These are phyloP conservation scores for Vireo griseus DNA, from an alignment of 2,797 vertebrate species.

Conservation along the genomic window DNA sequence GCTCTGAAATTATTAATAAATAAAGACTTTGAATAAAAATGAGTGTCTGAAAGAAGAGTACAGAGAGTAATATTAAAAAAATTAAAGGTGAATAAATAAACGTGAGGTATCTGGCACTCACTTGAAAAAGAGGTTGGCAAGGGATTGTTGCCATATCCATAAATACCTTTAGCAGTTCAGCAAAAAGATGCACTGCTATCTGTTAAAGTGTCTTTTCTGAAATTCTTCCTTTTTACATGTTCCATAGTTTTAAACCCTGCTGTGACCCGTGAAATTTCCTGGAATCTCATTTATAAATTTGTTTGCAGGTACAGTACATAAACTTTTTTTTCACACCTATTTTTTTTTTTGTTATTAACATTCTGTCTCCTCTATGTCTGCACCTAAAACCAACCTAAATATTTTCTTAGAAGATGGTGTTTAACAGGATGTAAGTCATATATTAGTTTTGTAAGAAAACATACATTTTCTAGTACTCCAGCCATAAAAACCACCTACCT, in stretches of 20 bases:
- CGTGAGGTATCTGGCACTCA: neutral
- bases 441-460: conserved; percentile 61
- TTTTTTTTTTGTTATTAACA: conserved; percentile 53
- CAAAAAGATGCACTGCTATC: conserved; percentile 16
- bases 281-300: conserved; percentile 38
- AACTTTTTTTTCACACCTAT: conserved; percentile 27
- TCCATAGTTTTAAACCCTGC: conserved; percentile 24
- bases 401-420: conserved; percentile 66
- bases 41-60: neutral
- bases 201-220: conserved; percentile 27
- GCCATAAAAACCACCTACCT: conserved; percentile 43
- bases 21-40: neutral
- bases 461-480: conserved; percentile 53
- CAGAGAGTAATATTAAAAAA: neutral
- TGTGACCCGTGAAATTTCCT: conserved; percentile 25
- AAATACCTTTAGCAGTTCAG: conserved; percentile 17
- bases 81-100: neutral
- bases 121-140: conserved; percentile 5
- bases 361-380: conserved; percentile 52
- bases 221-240: neutral
- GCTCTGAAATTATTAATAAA: neutral
- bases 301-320: conserved; percentile 39
- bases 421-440: conserved; percentile 60
- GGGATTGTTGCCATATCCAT: conserved; percentile 9
- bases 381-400: conserved; percentile 59